A percentile compares a stretch with the other conserved stretches of the same genome.
Conservation (phyloP, 2,113 vertebrate species). For the Phrynocephalus versicolor region DNA sequence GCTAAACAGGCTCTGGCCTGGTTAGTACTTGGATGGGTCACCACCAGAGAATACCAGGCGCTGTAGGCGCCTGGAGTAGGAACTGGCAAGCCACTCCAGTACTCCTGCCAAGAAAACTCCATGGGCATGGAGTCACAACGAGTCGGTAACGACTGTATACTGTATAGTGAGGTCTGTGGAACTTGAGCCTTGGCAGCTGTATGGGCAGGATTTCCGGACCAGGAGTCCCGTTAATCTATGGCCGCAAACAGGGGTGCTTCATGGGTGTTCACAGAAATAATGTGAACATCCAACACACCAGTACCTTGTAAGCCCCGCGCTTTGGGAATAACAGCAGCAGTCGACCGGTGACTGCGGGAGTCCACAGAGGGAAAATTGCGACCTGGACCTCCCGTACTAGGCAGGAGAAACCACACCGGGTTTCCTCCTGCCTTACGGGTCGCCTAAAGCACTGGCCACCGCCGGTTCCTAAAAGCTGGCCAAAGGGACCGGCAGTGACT, state of each 20-base stretch:
- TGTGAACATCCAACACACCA: not conserved
- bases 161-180: not conserved
- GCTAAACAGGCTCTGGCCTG: no score
- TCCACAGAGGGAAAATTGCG: not conserved
- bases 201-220: not conserved
- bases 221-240: not conserved
- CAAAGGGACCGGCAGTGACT: not conserved
- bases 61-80: no score
- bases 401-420: not conserved
- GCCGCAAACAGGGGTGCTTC: not conserved
- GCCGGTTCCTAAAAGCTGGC: not conserved
- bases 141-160: no score
- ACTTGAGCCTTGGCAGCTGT: not conserved
- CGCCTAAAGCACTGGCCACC: not conserved
- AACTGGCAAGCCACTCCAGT: no score
- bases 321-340: not conserved
- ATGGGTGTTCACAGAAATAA: not conserved
- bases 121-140: no score
- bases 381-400: not conserved
- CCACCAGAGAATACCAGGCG: no score
- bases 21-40: no score
- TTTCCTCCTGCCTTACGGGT: not conserved
- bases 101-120: no score
- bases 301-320: not conserved
- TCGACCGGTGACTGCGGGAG: not conserved